Conservation (phyloP, 2,888 invertebrate species). For the Fragum whitleyi region DNA sequence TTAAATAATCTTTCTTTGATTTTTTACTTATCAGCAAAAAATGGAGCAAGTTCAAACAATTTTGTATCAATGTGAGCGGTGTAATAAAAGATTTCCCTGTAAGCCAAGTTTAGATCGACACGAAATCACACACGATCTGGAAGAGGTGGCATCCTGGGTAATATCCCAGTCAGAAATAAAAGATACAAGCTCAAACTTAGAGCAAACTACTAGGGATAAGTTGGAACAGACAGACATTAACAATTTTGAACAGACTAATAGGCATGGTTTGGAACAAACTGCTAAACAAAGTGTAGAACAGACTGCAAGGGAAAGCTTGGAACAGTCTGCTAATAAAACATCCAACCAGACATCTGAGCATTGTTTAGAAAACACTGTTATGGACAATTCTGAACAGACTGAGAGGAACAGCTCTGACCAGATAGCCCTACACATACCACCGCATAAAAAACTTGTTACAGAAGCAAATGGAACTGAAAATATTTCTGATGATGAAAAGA, state of each 20-base stretch:
- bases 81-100: slow-evolving; percentile 36
- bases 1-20: too few species aligned
- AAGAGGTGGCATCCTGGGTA: slow-evolving; percentile 12
- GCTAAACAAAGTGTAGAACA: too few species aligned
- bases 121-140: slow-evolving; percentile 39
- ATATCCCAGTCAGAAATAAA: neutral
- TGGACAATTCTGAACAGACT: too few species aligned
- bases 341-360: neutral
- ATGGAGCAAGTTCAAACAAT: slow-evolving; percentile 5
- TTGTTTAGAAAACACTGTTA: neutral
- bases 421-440: neutral
- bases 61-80: slow-evolving; percentile 30
- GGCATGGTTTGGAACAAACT: neutral
- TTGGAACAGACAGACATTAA: too few species aligned
- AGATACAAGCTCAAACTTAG: neutral
- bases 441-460: slow-evolving; percentile 7
- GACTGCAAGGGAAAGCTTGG: too few species aligned
- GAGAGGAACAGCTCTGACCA: too few species aligned
- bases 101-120: slow-evolving; percentile 36
- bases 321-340: neutral
- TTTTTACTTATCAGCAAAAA: neutral
- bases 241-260: neutral
- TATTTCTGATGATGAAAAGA: neutral
- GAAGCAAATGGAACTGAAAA: neutral
- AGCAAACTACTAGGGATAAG: neutral